Evolutionary conservation across 30 jellyfish, hydroid and myxozoan species (phyloP).

Genomic region (Mastigias papua): DNA sequence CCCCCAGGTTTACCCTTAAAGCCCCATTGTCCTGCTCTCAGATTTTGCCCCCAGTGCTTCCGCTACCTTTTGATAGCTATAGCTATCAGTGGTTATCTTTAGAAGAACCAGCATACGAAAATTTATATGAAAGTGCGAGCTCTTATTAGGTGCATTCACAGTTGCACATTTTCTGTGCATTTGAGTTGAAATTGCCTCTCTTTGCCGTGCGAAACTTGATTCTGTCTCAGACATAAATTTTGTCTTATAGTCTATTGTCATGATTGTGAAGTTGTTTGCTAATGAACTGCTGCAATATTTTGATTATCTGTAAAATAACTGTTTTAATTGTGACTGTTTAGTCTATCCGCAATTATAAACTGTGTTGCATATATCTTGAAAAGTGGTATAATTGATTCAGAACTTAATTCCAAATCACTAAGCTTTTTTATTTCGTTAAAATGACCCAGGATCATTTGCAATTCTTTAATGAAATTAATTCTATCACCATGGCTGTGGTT

Average conservation of each 20-base stretch:
- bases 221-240: too few relatives aligned
- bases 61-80: too few relatives aligned
- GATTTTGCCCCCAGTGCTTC: too few relatives aligned
- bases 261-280: slow-evolving; percentile 14
- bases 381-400: not conserved
- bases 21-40: too few relatives aligned
- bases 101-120: too few relatives aligned
- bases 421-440: slow-evolving; percentile 11
- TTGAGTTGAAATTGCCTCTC: too few relatives aligned
- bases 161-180: too few relatives aligned
- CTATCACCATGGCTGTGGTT: slow-evolving; percentile 31
- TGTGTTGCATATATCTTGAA: slow-evolving; percentile 21
- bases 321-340: slow-evolving; percentile 13
- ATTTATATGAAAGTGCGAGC: too few relatives aligned
- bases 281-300: slow-evolving; percentile 25
- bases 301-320: slow-evolving; percentile 7
- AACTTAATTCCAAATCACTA: slow-evolving; percentile 23
- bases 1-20: too few relatives aligned
- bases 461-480: slow-evolving; percentile 8
- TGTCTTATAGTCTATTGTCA: not conserved
- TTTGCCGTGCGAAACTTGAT: too few relatives aligned
- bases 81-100: too few relatives aligned
- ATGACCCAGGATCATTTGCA: slow-evolving; percentile 18
- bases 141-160: too few relatives aligned
- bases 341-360: slow-evolving; percentile 33